phyloP scores from a whole-genome alignment of 2,797 vertebrate genomes.

The Brachyalestes nurse region DNA sequence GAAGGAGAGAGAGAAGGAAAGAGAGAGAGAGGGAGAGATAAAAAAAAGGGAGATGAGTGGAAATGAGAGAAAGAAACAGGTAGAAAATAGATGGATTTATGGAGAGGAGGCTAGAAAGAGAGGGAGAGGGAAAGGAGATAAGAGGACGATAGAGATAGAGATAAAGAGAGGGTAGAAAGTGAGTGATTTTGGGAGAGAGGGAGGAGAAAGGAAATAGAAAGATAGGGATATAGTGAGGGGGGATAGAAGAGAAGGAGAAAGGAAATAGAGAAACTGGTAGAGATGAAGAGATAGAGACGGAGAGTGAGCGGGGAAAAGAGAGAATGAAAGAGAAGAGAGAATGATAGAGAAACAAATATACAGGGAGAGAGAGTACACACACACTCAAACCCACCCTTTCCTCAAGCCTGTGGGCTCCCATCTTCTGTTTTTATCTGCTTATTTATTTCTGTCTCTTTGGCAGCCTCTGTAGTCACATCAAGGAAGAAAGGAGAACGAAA shows the following conservation, averaged over 20 bases:
- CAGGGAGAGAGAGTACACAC: neutral
- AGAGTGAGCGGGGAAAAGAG: slow-evolving; percentile 62
- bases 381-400: slow-evolving; percentile 9
- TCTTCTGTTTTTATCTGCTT: slow-evolving; percentile 39
- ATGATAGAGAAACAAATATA: slow-evolving; percentile 27
- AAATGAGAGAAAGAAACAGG: slow-evolving; percentile 48
- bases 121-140: too few species aligned
- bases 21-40: slow-evolving; percentile 27
- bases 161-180: neutral
- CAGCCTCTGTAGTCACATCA: slow-evolving; percentile 76
- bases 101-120: neutral
- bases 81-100: slow-evolving; percentile 49
- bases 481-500: slow-evolving; percentile 72
- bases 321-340: too few species aligned
- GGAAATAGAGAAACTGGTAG: neutral
- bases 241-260: too few species aligned
- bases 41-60: neutral
- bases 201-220: neutral
- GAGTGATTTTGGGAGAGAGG: neutral
- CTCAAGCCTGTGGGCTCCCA: slow-evolving; percentile 15
- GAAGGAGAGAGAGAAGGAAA: neutral
- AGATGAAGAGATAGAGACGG: slow-evolving; percentile 72
- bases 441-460: slow-evolving; percentile 70
- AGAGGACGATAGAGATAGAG: too few species aligned
- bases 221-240: neutral